phyloP scores from a whole-genome alignment of 2,888 invertebrate genomes.

The Nomada fabriciana region DNA sequence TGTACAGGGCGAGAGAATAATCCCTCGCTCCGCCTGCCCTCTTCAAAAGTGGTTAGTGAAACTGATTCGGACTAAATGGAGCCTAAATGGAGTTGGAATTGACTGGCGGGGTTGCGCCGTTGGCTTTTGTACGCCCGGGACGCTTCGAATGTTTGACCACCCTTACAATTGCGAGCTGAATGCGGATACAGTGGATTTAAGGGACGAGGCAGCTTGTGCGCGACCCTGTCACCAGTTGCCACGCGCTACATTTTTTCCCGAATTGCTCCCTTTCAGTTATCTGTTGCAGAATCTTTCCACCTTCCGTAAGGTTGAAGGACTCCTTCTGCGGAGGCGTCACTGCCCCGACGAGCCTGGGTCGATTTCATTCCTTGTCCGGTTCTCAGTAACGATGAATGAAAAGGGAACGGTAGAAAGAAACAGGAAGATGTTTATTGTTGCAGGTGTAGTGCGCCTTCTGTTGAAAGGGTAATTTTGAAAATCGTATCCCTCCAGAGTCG shows the following conservation, averaged over 20 bases:
- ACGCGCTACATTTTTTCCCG: constrained; percentile 32
- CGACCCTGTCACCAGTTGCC: constrained; percentile 43
- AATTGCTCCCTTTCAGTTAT: not conserved
- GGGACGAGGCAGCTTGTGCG: constrained; percentile 22
- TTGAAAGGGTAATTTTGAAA: constrained; percentile 64
- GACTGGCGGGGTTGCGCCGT: constrained; percentile 64
- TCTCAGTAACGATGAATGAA: not conserved
- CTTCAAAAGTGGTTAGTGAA: constrained; percentile 73
- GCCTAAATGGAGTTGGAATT: constrained; percentile 79
- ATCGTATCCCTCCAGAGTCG: constrained; percentile 61
- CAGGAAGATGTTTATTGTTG: constrained; percentile 34
- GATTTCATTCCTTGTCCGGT: too few relatives aligned
- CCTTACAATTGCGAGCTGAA: constrained; percentile 41
- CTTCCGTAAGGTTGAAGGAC: not conserved
- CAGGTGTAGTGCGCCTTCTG: constrained; percentile 57
- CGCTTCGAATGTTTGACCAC: constrained; percentile 58
- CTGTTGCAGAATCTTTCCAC: not conserved
- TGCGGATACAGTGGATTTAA: not conserved
- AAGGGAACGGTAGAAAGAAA: not conserved
- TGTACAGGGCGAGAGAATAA: constrained; percentile 5
- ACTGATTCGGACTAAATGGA: constrained; percentile 79
- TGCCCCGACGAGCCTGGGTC: too few relatives aligned
- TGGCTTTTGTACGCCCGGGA: constrained; percentile 68
- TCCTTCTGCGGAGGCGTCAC: too few relatives aligned
- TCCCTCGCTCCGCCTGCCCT: constrained; percentile 34